Base-by-base conservation (phyloP, 2,113 vertebrate genomes). In the Xenopus tropicalis region DNA sequence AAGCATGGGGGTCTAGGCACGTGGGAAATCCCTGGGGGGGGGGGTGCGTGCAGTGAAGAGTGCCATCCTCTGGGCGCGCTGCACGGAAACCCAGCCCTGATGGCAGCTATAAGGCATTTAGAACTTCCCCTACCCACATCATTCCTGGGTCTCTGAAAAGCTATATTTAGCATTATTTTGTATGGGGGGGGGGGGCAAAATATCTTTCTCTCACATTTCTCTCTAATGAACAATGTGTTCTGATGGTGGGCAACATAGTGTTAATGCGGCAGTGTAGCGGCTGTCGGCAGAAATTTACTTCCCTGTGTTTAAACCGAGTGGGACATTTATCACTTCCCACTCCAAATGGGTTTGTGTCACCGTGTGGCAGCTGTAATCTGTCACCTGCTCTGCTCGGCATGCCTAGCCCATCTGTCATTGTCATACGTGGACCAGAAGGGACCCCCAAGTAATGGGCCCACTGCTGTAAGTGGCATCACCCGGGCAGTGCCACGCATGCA, bases 251-350 rank as follows among this genome's bases (percentile, higher is more conserved):
- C 21, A 68, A 1, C 20, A 23, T 37, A 43, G 56, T 57, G 72
- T 74, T 74, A 74, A 68, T 25, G 14, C 44, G 8, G 65, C 57
- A 66, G 9, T 51, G 72, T 43, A 43, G 46, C 48, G 44, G 56
- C 57, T 74, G 72, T 74, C 65, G 43, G 66, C 56, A 42, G 44
- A 58, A 74, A 74, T 74, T 74, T 74, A 74, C 65, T 61, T 74
- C 72, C 72, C 65, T 74, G 72, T 74, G 72, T 74, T 74, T 74
- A 74, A 74, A 74, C 43, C 24, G 72, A 74, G 72, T 68, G 72
- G 72, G 65, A 74, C 72, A 74, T 74, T 74, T 74, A 74, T 74
- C 72, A 74, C 72, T 68, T 74, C 72, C 72, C 29, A 58, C 72
- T 68, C 65, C 72, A 74, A 74, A 74, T 74, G 72, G 72, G 72